Percentiles rank a stretch among this genome's conserved stretches.
Evolutionary conservation across 2,797 vertebrate species (phyloP).

Genomic region (Sebastolobus alascanus): DNA sequence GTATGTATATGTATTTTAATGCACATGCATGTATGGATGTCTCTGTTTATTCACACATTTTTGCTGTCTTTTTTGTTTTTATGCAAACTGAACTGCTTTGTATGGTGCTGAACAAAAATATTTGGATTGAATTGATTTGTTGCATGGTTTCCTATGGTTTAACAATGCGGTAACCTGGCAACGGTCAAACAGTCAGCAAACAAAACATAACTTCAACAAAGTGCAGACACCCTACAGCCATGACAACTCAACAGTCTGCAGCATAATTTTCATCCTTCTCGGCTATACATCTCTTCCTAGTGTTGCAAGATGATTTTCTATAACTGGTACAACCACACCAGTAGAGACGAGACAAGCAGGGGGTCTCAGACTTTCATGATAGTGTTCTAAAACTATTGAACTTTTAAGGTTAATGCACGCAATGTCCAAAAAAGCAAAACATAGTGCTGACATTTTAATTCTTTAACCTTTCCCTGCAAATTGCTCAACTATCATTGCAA

Average conservation of each 20-base stretch:
- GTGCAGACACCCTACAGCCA: slow-evolving; percentile 36
- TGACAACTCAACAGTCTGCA: slow-evolving; percentile 17
- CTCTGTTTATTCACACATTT: no score
- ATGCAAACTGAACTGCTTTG: no score
- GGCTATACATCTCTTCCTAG: background rate
- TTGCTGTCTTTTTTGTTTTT: no score
- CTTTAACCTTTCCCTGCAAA: slow-evolving; percentile 31
- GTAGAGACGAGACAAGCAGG: background rate
- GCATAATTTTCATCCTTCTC: slow-evolving; percentile 23
- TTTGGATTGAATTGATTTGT: background rate
- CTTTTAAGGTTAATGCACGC: slow-evolving; percentile 26
- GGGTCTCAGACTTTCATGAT: background rate
- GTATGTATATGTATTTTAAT: no score
- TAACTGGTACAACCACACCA: background rate
- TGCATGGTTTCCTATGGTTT: slow-evolving; percentile 29
- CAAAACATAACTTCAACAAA: slow-evolving; percentile 47
- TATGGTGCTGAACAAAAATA: no score
- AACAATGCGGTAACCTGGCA: slow-evolving; percentile 58
- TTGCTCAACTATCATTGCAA: slow-evolving; percentile 17
- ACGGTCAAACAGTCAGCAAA: slow-evolving; percentile 39
- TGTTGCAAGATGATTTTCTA: slow-evolving; percentile 7
- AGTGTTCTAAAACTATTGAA: background rate
- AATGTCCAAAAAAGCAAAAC: background rate
- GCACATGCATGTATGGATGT: no score
- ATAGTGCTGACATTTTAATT: slow-evolving; percentile 28